Percentiles rank a stretch among this genome's conserved stretches.
These are phyloP conservation scores for Nyctibius grandis DNA, from an alignment of 2,797 vertebrate species.

Conservation along the genomic window DNA sequence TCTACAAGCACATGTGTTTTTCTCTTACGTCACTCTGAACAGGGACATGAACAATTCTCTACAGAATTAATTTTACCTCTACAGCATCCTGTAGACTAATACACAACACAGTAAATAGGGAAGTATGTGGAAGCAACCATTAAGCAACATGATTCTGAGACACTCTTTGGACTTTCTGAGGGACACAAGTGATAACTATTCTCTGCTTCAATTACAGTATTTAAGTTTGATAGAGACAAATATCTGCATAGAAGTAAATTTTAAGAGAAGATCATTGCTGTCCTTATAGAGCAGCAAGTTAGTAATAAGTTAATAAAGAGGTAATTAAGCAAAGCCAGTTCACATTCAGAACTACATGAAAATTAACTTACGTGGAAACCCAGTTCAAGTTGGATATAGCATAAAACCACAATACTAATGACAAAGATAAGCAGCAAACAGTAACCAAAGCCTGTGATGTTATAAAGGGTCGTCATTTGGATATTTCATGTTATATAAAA, in stretches of 20 bases:
- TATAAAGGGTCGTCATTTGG: background rate
- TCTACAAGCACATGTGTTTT: background rate
- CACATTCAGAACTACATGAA: background rate
- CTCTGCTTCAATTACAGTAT: background rate
- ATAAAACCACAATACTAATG: background rate
- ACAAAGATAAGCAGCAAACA: background rate
- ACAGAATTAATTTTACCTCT: background rate
- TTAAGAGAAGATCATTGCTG: background rate
- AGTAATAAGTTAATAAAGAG: background rate
- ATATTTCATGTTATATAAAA: background rate
- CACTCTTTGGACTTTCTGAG: background rate
- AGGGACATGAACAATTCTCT: background rate
- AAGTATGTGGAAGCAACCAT: background rate
- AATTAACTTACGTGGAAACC: background rate
- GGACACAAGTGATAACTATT: background rate
- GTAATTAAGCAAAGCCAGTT: background rate
- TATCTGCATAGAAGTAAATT: background rate
- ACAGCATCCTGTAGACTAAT: background rate
- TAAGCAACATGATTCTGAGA: background rate
- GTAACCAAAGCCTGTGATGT: background rate
- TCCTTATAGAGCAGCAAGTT: background rate
- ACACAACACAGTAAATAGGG: background rate
- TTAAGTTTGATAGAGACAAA: background rate
- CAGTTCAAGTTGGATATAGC: background rate
- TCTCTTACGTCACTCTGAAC: background rate